Base-by-base conservation (phyloP, 53 echinoderm and acorn worm species). In the Holothuria scabra region DNA sequence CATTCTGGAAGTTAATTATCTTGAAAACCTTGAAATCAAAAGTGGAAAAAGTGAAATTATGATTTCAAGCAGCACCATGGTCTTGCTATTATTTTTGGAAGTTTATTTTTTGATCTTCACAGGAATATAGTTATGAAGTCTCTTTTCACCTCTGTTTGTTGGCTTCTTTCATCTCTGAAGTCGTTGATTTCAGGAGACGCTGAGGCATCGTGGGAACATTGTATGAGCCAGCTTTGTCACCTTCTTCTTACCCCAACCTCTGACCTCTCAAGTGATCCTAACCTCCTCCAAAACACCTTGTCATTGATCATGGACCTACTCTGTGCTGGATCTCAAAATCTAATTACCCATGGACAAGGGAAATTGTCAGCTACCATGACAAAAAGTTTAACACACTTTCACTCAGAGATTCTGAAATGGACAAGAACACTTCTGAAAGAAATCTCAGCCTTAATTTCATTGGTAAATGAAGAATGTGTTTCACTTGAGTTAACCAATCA, bases 371-470 rank as follows among this genome's bases (percentile, higher is more conserved):
- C 78, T 26, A 26, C 28, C 13, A 59, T 57, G 57, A 21, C 19
- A 56, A 56, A 57, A 21, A 56, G 78, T 19, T 56, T 78, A 8
- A 23, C 56, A 28, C 59, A 78, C 12, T 78, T 78, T 56, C 59
- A 78, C 20, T 78, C 78, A 1, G 78, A 78, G 31, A 78, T 78
- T 31, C 46, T 78, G 0, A 78, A 78, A 58, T 78, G 78, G 78
- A 58, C 78, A 1, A 78, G 52, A 19, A 78, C 12, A 5, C 25
- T 78, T 33, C 78, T 78, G 31, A 56, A 78, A 25, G 58, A 28
- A 55, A 31, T 30, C 14, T 55, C 24, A 52, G 12, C 78, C 30
- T 20, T 78, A 19, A 21, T 58, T 58, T 78, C 78, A 56, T 78
- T 48, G 28, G 52, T 26, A 16, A 21, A 32, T 2, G 57, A 31